Percentiles rank a stretch among this genome's conserved stretches.
phyloP scores from a whole-genome alignment of 2,113 vertebrate species.

The Tringa solitaria region DNA sequence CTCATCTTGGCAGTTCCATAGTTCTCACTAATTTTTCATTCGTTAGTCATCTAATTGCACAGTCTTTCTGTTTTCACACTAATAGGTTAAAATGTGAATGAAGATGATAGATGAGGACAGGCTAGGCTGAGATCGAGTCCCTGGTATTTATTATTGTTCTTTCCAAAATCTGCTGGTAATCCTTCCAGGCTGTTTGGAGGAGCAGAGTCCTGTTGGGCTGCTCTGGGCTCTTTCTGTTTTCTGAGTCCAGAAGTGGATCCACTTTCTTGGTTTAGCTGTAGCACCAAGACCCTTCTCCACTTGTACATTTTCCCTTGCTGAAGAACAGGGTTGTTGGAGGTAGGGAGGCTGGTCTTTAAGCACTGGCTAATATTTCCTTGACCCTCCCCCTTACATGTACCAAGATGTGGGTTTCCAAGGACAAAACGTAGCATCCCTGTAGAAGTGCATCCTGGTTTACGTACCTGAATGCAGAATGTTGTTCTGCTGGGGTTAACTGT shows the following conservation, averaged over 20 bases:
- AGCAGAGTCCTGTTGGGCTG: neutral
- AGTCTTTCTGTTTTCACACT: neutral
- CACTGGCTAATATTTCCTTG: neutral
- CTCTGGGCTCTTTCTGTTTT: neutral
- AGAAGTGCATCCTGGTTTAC: accelerated
- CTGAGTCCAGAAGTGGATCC: neutral
- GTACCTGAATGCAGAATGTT: neutral
- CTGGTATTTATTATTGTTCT: neutral
- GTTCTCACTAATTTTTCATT: neutral
- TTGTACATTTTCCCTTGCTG: neutral
- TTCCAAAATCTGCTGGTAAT: neutral
- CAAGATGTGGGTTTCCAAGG: neutral
- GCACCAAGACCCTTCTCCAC: neutral
- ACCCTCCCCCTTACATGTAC: neutral
- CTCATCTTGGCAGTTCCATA: neutral
- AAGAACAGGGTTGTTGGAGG: neutral
- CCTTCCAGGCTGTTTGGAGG: neutral
- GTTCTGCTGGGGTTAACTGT: neutral
- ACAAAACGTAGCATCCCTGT: neutral
- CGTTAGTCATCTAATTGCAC: neutral
- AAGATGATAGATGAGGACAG: neutral
- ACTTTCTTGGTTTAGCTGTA: neutral
- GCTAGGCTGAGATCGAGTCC: neutral
- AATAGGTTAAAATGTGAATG: neutral
- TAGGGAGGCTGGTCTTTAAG: neutral